phyloP scores from a whole-genome alignment of 2,888 invertebrate species.

The Oxystoma pomonae region DNA sequence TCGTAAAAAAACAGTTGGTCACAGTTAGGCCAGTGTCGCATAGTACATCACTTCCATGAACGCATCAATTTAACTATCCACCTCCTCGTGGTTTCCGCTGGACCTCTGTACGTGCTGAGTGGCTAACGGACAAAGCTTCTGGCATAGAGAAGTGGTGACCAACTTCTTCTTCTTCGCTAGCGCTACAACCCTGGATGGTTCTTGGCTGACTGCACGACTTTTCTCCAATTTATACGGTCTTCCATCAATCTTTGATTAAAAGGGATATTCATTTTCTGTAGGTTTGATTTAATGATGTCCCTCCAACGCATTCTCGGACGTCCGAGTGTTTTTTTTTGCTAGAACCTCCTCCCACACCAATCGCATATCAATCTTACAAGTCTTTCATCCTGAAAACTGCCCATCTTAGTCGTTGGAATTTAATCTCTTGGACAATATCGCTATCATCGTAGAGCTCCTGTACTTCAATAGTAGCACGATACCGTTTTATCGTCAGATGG shows the following conservation, averaged over 20 bases:
- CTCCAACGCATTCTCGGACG: conserved; percentile 9
- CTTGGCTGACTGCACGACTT: conserved; percentile 4
- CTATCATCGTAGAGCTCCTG: background rate
- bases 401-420: conserved; percentile 1
- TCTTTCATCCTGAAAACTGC: background rate
- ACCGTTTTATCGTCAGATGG: background rate
- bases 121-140: no score
- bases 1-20: no score
- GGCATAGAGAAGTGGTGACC: no score
- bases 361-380: no score
- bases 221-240: conserved; percentile 4
- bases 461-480: background rate
- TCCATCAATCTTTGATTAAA: conserved; percentile 6
- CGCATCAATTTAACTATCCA: no score
- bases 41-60: no score
- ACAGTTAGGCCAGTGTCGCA: no score
- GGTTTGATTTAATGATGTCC: conserved; percentile 11
- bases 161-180: background rate
- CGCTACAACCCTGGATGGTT: conserved; percentile 7
- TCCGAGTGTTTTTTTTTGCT: conserved; percentile 4
- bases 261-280: conserved; percentile 6
- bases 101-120: no score
- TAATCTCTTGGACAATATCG: background rate
- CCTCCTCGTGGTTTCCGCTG: no score
- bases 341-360: conserved; percentile 1